Evolutionary conservation across 1,140 invertebrate species (phyloP).

Genomic region (Drosophila subpulchrella): DNA sequence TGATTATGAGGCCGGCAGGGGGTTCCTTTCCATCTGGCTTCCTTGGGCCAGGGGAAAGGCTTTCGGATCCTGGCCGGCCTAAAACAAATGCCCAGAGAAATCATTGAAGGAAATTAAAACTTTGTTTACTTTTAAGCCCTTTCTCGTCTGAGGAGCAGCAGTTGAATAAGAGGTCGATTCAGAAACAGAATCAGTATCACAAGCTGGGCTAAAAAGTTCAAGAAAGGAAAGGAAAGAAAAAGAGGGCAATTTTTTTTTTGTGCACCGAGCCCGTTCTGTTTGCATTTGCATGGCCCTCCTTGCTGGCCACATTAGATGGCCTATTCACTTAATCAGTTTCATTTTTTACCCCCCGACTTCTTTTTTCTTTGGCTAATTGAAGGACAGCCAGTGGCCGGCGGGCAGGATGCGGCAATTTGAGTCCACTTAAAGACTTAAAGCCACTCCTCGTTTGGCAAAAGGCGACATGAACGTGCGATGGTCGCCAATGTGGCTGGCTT

Average conservation of each 20-base stretch:
- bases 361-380: constrained; percentile 63
- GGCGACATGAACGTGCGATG: constrained; percentile 26
- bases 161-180: constrained; percentile 4
- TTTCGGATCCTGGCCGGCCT: constrained; percentile 15
- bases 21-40: not conserved
- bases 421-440: constrained; percentile 38
- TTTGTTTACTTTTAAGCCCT: constrained; percentile 77
- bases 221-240: not conserved
- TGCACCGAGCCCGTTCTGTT: not conserved
- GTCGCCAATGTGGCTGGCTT: constrained; percentile 49
- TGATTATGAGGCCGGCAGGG: constrained; percentile 68
- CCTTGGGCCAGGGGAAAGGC: constrained; percentile 1
- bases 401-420: not conserved
- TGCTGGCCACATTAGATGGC: constrained; percentile 51
- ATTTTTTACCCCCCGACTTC: not conserved
- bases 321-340: constrained; percentile 64
- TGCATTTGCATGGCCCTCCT: constrained; percentile 2
- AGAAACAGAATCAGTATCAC: not conserved
- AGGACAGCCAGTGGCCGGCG: constrained; percentile 10
- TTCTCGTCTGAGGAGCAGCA: constrained; percentile 2
- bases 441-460: not conserved
- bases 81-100: constrained; percentile 79
- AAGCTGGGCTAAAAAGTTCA: constrained; percentile 16
- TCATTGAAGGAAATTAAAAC: constrained; percentile 82
- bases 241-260: constrained; percentile 20